Percentiles rank a stretch among this genome's conserved stretches.
These are phyloP conservation scores for Rhombomys opimus DNA, from an alignment of 2,113 vertebrate genomes.

Conservation along the genomic window DNA sequence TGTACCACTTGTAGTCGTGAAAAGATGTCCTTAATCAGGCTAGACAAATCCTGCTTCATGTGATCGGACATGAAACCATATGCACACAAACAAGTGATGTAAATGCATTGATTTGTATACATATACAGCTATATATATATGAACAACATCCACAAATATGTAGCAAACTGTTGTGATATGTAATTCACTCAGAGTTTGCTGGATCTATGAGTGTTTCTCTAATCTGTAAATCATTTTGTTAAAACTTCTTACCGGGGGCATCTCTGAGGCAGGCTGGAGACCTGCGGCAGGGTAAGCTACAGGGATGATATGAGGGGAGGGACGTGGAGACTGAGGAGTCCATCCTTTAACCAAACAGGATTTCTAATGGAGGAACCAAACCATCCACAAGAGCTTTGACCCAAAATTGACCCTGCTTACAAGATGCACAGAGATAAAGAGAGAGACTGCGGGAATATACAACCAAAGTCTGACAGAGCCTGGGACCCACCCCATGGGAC, in stretches of 20 bases:
- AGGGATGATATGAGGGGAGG: no score
- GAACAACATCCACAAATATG: not conserved
- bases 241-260: not conserved
- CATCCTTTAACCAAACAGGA: no score
- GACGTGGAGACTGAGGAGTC: no score
- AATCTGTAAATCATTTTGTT: not conserved
- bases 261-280: no score
- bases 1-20: not conserved
- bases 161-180: not conserved
- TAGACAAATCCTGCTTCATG: not conserved
- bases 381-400: no score
- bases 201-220: not conserved
- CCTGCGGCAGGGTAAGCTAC: no score
- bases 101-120: accelerated
- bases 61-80: not conserved
- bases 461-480: no score
- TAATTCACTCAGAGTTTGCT: not conserved
- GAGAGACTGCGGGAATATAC: no score
- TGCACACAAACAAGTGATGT: not conserved
- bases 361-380: no score
- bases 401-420: no score
- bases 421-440: no score
- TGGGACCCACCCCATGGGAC: no score
- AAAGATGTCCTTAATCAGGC: not conserved
- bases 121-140: not conserved